These are phyloP conservation scores for Alexandromys fortis DNA, from an alignment of 2,113 vertebrate genomes.

Conservation along the genomic window DNA sequence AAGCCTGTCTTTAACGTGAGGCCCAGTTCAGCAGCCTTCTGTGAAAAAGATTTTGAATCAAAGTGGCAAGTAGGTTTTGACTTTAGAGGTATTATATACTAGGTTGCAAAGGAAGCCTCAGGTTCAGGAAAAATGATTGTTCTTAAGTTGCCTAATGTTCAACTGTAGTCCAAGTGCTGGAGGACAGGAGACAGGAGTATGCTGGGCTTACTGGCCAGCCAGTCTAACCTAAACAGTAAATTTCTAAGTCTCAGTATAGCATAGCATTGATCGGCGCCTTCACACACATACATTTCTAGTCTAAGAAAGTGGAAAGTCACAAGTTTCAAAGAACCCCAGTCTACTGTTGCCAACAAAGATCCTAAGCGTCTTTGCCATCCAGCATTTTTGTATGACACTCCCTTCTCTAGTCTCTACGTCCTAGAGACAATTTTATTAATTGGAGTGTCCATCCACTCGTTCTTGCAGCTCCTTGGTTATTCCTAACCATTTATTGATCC, in stretches of 20 bases:
- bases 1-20: background rate
- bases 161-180: background rate
- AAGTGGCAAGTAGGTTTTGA: background rate
- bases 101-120: background rate
- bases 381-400: background rate
- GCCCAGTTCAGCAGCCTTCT: background rate
- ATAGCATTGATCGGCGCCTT: too few relatives aligned
- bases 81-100: background rate
- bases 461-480: background rate
- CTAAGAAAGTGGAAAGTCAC: constrained; percentile 15
- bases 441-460: background rate
- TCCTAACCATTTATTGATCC: background rate
- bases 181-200: background rate
- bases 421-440: background rate
- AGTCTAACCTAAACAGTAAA: background rate
- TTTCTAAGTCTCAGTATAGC: background rate
- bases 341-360: background rate
- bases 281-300: background rate
- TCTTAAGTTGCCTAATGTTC: background rate
- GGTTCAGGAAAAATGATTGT: background rate
- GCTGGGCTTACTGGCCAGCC: background rate
- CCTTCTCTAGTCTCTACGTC: background rate
- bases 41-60: background rate
- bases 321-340: background rate
- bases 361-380: background rate